Base-by-base conservation (phyloP, 2,797 vertebrate species). In the Pseudochaenichthys georgianus region DNA sequence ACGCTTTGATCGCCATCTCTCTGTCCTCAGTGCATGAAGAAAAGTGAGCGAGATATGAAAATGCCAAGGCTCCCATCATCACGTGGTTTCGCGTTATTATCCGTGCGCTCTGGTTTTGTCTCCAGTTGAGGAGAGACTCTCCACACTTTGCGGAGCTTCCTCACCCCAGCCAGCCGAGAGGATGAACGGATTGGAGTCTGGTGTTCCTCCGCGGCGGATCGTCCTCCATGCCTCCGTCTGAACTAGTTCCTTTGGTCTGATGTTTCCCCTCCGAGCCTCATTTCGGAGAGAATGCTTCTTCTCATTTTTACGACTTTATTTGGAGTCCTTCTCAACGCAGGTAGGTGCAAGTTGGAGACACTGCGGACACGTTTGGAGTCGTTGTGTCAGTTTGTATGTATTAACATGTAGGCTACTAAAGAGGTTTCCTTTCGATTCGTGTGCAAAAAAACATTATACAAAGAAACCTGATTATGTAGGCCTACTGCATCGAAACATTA, bases 231-330 rank as follows among this genome's bases (percentile, higher is more conserved):
- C 23, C 65, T 55, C 65, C 64, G 64, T 48, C 67, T 82, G 80
- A 90, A 78, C 45, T 11, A 64, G 69, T 64, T 76, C 42, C 2
- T 42, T 54, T 38, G 83, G 71, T 90, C 91, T 81, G 84, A 93
- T 94, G 94, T 86, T 87, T 85, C 86, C 86, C 69, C 74, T 53
- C 87, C 76, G 80, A 79, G 84, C 84, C 72, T 75, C 93, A 87
- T 89, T 87, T 88, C 72, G 92, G 90, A 92, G 94, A 97, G 92
- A 89, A 97, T 98, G 97, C 93, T 92, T 95, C 94, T 96, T 89
- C 93, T 97, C 82, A 86, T 95, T 91, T 84, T 96, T 81, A 90
- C 93, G 58, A 94, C 95, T 96, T 96, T 98, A 77, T 92, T 95
- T 77, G 96, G 96, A 95, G 92, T 96, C 87, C 89, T 96, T 82